Percentiles rank a stretch among this genome's conserved stretches.
Evolutionary conservation across 2,888 invertebrate genomes (phyloP).

Genomic region (Helleia helle): DNA sequence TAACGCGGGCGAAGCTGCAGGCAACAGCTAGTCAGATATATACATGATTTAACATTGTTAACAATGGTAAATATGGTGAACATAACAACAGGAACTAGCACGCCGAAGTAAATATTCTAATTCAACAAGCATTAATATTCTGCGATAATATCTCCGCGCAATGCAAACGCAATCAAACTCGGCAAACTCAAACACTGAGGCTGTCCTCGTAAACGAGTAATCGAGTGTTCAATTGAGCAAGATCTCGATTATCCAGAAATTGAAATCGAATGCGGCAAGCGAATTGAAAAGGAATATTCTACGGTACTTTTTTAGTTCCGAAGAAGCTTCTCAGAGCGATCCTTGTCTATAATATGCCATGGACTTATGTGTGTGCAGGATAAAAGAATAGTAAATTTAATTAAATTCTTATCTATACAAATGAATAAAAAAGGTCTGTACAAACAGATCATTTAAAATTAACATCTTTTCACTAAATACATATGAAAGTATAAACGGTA

Average conservation of each 20-base stretch:
- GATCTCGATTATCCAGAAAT: slow-evolving; percentile 67
- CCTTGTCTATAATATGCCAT: background rate
- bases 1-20: too few species aligned
- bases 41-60: too few species aligned
- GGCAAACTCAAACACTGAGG: slow-evolving; percentile 61
- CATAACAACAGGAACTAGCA: slow-evolving; percentile 6
- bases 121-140: slow-evolving; percentile 39
- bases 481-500: too few species aligned
- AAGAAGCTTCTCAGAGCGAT: slow-evolving; percentile 7
- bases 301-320: slow-evolving; percentile 26
- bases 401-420: too few species aligned
- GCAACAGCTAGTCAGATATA: too few species aligned
- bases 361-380: too few species aligned
- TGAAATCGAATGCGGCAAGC: slow-evolving; percentile 56
- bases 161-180: slow-evolving; percentile 65
- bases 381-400: too few species aligned
- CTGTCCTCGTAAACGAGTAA: slow-evolving; percentile 64
- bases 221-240: slow-evolving; percentile 71
- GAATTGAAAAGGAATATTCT: slow-evolving; percentile 54
- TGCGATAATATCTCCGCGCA: slow-evolving; percentile 44
- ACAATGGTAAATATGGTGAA: too few species aligned
- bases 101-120: slow-evolving; percentile 21
- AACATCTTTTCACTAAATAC: too few species aligned
- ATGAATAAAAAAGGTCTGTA: too few species aligned
- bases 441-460: too few species aligned